Evolutionary conservation across 2,797 vertebrate genomes (phyloP), one percentile per base, ranked within the genome.

Genomic region (Mormyrops boulengeri): DNA sequence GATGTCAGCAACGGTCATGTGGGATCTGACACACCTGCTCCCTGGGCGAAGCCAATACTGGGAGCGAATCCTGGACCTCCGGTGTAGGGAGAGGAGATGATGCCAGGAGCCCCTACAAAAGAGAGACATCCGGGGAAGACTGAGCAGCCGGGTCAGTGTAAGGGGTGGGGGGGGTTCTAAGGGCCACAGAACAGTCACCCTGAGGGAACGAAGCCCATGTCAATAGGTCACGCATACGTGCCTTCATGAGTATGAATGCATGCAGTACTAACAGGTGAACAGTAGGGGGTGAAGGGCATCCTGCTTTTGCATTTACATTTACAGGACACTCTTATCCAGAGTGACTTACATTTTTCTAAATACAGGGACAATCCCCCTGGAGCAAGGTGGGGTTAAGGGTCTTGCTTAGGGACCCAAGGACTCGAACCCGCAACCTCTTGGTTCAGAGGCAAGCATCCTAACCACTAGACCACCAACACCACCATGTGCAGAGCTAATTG

Each of bases 31-130:
- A 93, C 93, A 96, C 95, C 95, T 94, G 94, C 52, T 92, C 91
- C 93, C 91, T 96, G 96, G 92, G 93, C 89, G 93, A 96, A 96
- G 89, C 94, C 93, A 89, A 96, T 90, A 85, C 94, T 77, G 66
- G 96, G 95, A 52, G 89, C 92, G 94, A 96, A 96, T 52, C 94
- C 96, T 93, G 94, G 89, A 92, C 94, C 90, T 85, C 94, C 96
- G 80, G 92, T 88, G 69, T 96, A 96, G 17, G 96, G 92, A 62
- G 96, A 94, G 12, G 96, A 95, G 89, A 96, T 91, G 34, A 94
- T 92, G 88, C 94, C 95, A 89, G 94, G 96, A 90, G 94, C 93
- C 52, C 94, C 97, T 97, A 90, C 38, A 91, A 87, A 91, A 22
- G 6, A 66, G 52, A 14, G 4, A 52, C 17, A 90, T 85, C n/a